Conservation (phyloP, 2,113 vertebrate genomes). For the Neoarius graeffei region DNA sequence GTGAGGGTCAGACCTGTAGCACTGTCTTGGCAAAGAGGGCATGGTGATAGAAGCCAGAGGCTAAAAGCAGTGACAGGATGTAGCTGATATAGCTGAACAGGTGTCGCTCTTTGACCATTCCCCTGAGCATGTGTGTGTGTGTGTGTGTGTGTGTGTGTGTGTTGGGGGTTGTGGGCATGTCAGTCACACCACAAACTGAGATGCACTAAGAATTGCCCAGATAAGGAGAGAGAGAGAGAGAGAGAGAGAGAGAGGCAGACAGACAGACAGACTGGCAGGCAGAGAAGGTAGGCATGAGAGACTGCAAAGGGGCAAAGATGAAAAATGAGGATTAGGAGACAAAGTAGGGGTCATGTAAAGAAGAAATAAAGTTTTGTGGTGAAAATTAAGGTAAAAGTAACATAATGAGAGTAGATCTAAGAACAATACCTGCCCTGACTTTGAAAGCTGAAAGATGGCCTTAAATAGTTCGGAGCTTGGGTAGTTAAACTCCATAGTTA, state of each 20-base stretch:
- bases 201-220: conserved; percentile 47
- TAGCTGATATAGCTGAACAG: conserved; percentile 40
- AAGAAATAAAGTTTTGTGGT: background rate
- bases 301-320: background rate
- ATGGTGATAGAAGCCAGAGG: conserved; percentile 23
- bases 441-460: conserved; percentile 8
- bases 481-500: conserved; percentile 24
- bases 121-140: background rate
- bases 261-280: background rate
- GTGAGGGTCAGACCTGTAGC: conserved; percentile 10
- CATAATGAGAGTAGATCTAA: background rate
- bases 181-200: conserved; percentile 27
- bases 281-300: background rate
- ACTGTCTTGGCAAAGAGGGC: background rate
- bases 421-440: conserved; percentile 6
- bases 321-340: background rate
- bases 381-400: background rate
- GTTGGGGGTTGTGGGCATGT: background rate
- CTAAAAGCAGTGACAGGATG: conserved; percentile 52
- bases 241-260: background rate
- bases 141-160: conserved; percentile 22
- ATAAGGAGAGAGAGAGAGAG: conserved; percentile 57
- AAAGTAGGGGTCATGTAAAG: background rate
- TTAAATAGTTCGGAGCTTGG: conserved; percentile 3
- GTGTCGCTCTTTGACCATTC: conserved; percentile 34